Conservation (phyloP, 2,888 invertebrate species). For the Orthosia incerta region DNA sequence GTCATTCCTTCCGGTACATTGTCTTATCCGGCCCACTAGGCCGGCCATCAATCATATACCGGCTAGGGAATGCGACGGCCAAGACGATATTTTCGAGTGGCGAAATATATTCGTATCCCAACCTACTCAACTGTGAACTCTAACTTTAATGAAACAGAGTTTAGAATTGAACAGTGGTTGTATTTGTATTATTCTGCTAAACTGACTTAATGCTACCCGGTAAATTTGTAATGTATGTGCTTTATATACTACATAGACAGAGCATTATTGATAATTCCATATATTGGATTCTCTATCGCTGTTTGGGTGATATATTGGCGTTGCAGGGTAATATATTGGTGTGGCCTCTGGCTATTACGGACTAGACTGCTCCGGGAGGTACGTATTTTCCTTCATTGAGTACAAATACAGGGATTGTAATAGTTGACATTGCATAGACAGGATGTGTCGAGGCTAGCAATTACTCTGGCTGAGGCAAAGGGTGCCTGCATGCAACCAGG, state of each 20-base stretch:
- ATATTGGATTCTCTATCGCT: conserved; percentile 43
- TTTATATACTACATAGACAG: conserved; percentile 31
- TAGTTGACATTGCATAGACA: conserved; percentile 39
- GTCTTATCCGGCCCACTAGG: conserved; percentile 82
- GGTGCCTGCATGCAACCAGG: conserved; percentile 29
- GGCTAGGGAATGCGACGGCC: conserved; percentile 65
- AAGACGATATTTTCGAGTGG: conserved; percentile 65
- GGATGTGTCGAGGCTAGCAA: conserved; percentile 27
- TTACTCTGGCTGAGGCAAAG: conserved; percentile 43
- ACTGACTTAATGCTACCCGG: conserved; percentile 64
- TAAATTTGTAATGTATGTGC: conserved; percentile 62
- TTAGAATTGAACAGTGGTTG: conserved; percentile 4
- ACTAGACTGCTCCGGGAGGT: conserved; percentile 4
- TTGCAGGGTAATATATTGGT: conserved; percentile 30
- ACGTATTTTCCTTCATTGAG: conserved; percentile 28
- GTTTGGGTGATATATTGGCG: conserved; percentile 34
- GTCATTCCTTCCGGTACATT: conserved; percentile 83
- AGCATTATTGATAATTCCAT: conserved; percentile 58
- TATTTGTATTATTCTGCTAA: conserved; percentile 50
- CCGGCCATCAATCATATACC: conserved; percentile 77
- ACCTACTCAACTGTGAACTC: conserved; percentile 45
- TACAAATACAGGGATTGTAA: conserved; percentile 35
- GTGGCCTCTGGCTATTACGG: conserved; percentile 16
- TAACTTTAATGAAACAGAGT: neutral
- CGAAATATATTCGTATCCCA: conserved; percentile 54